Conservation (phyloP, 2,113 vertebrate genomes). For the Saguinus imperator region DNA sequence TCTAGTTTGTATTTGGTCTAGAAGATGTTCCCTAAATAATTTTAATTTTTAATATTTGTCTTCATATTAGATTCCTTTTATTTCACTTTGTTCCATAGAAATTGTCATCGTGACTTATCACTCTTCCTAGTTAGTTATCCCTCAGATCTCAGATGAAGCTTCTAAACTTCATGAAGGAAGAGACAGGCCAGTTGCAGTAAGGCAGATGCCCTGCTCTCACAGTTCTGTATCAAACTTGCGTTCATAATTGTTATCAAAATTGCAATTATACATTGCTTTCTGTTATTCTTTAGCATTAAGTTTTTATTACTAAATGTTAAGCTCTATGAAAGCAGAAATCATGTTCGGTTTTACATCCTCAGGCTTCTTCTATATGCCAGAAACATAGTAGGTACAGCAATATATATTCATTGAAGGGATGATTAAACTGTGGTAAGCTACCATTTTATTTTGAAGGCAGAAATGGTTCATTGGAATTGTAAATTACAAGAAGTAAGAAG, state of each 20-base stretch:
- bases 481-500: background rate
- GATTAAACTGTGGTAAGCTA: background rate
- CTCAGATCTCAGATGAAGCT: background rate
- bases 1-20: background rate
- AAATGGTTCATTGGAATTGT: background rate
- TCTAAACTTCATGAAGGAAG: background rate
- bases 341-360: background rate
- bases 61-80: background rate
- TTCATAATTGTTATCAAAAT: background rate
- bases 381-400: background rate
- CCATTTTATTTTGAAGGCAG: background rate
- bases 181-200: background rate
- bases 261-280: background rate
- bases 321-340: background rate
- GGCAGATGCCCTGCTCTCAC: background rate
- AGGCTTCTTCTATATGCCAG: background rate
- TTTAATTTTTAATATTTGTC: background rate
- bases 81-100: background rate
- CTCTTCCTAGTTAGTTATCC: background rate
- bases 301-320: background rate
- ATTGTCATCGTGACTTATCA: background rate
- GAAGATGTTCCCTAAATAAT: background rate
- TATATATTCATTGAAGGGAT: background rate
- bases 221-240: background rate
- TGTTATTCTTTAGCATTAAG: background rate